A percentile compares a stretch with the other conserved stretches of the same genome.
phyloP scores from a whole-genome alignment of 2,888 invertebrate species.

The Nomada ferruginata region DNA sequence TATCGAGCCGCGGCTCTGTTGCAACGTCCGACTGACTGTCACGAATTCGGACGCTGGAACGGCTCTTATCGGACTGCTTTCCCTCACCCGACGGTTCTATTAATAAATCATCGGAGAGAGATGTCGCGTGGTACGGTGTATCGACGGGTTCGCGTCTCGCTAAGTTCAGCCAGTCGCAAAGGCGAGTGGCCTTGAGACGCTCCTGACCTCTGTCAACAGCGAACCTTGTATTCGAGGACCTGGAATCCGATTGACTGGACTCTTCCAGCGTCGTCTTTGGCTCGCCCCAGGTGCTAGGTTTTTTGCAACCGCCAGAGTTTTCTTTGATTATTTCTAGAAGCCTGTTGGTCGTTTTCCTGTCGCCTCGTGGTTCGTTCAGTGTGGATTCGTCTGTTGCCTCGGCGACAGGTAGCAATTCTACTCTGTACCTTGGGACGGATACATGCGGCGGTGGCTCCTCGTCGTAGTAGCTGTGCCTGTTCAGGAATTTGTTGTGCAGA shows the following conservation, averaged over 20 bases:
- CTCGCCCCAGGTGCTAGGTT: neutral
- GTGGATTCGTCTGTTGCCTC: neutral
- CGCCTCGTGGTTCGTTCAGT: neutral
- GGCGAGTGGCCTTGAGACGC: slow-evolving; percentile 77
- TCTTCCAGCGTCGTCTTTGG: slow-evolving; percentile 3
- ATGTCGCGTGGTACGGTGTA: slow-evolving; percentile 28
- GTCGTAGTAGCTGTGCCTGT: slow-evolving; percentile 87
- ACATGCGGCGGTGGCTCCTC: slow-evolving; percentile 58
- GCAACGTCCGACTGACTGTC: slow-evolving; percentile 9
- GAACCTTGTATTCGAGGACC: neutral
- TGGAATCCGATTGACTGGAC: neutral
- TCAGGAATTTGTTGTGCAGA: slow-evolving; percentile 89
- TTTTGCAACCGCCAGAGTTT: slow-evolving; percentile 61
- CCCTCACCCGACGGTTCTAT: slow-evolving; percentile 45
- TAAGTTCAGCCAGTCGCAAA: slow-evolving; percentile 82
- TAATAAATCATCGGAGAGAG: slow-evolving; percentile 51
- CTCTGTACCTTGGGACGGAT: slow-evolving; percentile 71
- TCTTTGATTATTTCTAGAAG: slow-evolving; percentile 79
- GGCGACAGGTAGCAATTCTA: slow-evolving; percentile 55
- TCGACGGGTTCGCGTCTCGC: slow-evolving; percentile 73
- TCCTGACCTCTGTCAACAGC: slow-evolving; percentile 67
- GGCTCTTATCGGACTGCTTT: slow-evolving; percentile 36
- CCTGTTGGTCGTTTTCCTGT: slow-evolving; percentile 63
- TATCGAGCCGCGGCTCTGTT: slow-evolving; percentile 16
- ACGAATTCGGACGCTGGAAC: slow-evolving; percentile 18